Evolutionary conservation across 2,888 invertebrate genomes (phyloP).

Genomic region (Cataglyphis altisquamis): DNA sequence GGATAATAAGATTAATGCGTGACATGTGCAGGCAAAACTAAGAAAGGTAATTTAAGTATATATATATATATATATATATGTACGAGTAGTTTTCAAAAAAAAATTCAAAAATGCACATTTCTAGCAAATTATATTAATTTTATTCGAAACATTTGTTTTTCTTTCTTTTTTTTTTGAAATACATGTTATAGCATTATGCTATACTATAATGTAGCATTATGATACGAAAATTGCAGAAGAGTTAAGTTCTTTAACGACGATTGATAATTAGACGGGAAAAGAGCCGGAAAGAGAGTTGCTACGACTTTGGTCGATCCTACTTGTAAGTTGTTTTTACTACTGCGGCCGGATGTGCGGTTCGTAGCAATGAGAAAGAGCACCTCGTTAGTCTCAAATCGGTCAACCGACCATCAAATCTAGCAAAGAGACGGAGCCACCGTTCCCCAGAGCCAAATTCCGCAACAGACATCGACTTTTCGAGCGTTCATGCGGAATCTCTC

Average conservation of each 20-base stretch:
- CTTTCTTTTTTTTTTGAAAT: neutral
- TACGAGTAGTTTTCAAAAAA: constrained; percentile 23
- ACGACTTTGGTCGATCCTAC: constrained; percentile 23
- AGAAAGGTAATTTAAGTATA: constrained; percentile 46
- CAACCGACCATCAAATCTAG: constrained; percentile 67
- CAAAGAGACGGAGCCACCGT: constrained; percentile 64
- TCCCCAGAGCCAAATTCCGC: constrained; percentile 68
- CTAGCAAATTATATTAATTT: neutral
- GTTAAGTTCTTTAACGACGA: constrained; percentile 4
- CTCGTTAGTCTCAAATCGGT: constrained; percentile 75
- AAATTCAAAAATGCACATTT: constrained; percentile 5
- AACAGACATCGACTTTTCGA: constrained; percentile 73
- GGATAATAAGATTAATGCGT: constrained; percentile 53
- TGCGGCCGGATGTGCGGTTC: constrained; percentile 59
- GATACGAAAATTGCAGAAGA: constrained; percentile 4
- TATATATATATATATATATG: neutral
- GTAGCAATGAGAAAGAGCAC: constrained; percentile 60
- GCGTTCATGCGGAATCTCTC: constrained; percentile 69
- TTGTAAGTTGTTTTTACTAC: constrained; percentile 44
- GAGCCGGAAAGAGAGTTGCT: constrained; percentile 58
- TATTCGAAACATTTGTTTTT: neutral
- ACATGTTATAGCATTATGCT: no score
- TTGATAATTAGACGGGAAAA: constrained; percentile 44
- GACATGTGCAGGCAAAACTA: constrained; percentile 45
- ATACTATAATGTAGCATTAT: neutral